phyloP scores from a whole-genome alignment of 1,140 invertebrate species.

The Neodiprion pinetum region DNA sequence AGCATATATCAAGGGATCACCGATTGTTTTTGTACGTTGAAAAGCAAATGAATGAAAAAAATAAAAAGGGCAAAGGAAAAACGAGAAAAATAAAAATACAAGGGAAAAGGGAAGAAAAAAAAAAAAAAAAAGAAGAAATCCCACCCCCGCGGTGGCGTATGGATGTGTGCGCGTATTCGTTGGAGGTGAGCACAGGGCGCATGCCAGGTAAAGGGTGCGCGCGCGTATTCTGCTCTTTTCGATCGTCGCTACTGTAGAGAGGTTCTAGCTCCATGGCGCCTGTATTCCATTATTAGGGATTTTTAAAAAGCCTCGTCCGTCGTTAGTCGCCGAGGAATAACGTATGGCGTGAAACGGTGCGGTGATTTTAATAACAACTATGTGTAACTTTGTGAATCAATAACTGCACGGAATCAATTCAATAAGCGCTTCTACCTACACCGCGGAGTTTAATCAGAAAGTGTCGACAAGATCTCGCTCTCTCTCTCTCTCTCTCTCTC shows the following conservation, averaged over 20 bases:
- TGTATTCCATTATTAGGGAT: slow-evolving; percentile 16
- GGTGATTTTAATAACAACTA: slow-evolving; percentile 1
- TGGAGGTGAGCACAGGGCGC: slow-evolving; percentile 50
- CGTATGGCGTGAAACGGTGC: neutral
- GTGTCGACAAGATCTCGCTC: slow-evolving; percentile 1
- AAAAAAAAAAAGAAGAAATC: slow-evolving; percentile 27
- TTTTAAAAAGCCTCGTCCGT: neutral
- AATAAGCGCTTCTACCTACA: neutral
- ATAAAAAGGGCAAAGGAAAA: slow-evolving; percentile 20
- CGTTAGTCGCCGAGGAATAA: neutral
- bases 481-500: neutral
- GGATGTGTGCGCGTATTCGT: neutral
- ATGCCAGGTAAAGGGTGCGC: slow-evolving; percentile 53
- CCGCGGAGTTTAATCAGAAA: neutral
- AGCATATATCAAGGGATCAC: too few species aligned
- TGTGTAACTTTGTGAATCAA: slow-evolving; percentile 13
- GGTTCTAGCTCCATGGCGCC: slow-evolving; percentile 45
- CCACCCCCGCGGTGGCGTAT: slow-evolving; percentile 6
- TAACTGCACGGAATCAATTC: neutral
- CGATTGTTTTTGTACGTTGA: too few species aligned
- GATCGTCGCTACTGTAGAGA: slow-evolving; percentile 53
- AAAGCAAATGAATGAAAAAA: slow-evolving; percentile 10
- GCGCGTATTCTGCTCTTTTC: slow-evolving; percentile 55
- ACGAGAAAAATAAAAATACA: slow-evolving; percentile 14
- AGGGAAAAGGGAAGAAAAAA: slow-evolving; percentile 27